Evolutionary conservation across 2,888 invertebrate genomes (phyloP).

Genomic region (Yponomeuta sedellus): DNA sequence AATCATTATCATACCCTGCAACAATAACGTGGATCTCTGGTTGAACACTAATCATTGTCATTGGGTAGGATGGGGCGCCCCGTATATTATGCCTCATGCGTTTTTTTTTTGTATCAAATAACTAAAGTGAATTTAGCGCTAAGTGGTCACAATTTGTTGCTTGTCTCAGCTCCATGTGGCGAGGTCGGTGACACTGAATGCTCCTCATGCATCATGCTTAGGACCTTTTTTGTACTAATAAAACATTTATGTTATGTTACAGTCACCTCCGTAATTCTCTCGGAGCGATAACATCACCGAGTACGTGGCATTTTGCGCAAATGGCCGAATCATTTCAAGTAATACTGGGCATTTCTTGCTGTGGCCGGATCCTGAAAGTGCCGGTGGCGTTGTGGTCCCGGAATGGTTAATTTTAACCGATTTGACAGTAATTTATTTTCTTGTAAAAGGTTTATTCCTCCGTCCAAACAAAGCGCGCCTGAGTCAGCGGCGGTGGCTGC

Average conservation of each 20-base stretch:
- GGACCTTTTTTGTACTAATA: conserved; percentile 8
- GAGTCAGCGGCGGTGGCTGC: conserved; percentile 52
- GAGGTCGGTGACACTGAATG: conserved; percentile 5
- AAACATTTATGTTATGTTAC: neutral
- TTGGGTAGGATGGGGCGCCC: neutral
- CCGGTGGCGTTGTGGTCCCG: neutral
- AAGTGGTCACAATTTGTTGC: conserved; percentile 14
- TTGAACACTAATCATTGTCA: conserved; percentile 6
- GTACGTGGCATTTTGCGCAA: neutral
- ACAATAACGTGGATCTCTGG: conserved; percentile 9
- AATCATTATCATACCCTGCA: conserved; percentile 2
- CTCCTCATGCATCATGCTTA: conserved; percentile 9
- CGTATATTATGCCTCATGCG: neutral
- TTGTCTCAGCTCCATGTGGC: neutral
- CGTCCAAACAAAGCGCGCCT: conserved; percentile 61
- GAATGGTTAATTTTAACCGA: conserved; percentile 28
- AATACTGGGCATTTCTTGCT: neutral
- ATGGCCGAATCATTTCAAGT: neutral
- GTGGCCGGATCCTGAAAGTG: neutral
- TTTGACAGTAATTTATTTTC: conserved; percentile 61
- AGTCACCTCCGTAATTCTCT: neutral
- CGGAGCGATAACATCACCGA: neutral
- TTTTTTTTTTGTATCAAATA: neutral
- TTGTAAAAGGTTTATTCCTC: conserved; percentile 54
- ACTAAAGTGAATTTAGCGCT: conserved; percentile 9